Evolutionary conservation across 1,140 invertebrate genomes (phyloP).

Genomic region (Drosophila kanapiae): DNA sequence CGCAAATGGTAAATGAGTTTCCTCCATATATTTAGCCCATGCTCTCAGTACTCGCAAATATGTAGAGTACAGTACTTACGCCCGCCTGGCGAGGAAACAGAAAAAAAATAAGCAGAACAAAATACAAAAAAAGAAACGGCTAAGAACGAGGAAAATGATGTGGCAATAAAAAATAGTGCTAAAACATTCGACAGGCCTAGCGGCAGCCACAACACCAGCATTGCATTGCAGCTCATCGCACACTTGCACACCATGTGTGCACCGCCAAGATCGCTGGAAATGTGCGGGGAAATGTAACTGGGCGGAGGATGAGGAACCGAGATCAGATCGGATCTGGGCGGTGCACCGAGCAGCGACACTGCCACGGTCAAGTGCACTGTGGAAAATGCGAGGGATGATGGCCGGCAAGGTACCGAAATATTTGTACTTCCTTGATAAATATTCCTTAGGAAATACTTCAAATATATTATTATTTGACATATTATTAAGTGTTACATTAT

Average conservation of each 20-base stretch:
- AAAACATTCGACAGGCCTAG: conserved; percentile 79
- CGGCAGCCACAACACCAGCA: conserved; percentile 42
- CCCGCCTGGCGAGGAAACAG: conserved; percentile 14
- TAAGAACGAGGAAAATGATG: conserved; percentile 55
- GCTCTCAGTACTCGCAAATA: conserved; percentile 29
- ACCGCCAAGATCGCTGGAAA: conserved; percentile 61
- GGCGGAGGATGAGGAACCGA: conserved; percentile 16
- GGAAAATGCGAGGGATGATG: conserved; percentile 34
- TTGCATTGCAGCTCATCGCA: conserved; percentile 40
- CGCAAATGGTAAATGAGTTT: conserved; percentile 74
- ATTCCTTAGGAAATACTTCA: background rate
- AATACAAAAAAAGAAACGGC: conserved; percentile 2
- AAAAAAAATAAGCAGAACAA: background rate
- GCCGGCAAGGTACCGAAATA: background rate
- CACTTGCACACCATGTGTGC: conserved; percentile 83
- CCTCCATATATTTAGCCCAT: conserved; percentile 81
- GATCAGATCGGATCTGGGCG: conserved; percentile 19
- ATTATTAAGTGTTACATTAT: background rate
- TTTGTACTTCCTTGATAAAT: background rate
- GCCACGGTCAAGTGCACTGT: conserved; percentile 76
- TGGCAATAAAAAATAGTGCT: conserved; percentile 83
- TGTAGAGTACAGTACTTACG: conserved; percentile 55
- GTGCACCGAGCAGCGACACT: conserved; percentile 44
- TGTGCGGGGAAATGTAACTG: conserved; percentile 16
- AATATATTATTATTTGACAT: too few relatives aligned